A percentile compares a stretch with the other conserved stretches of the same genome.
These are phyloP conservation scores for Drosophila peninsularis DNA, from an alignment of 2,888 invertebrate species.

Conservation along the genomic window DNA sequence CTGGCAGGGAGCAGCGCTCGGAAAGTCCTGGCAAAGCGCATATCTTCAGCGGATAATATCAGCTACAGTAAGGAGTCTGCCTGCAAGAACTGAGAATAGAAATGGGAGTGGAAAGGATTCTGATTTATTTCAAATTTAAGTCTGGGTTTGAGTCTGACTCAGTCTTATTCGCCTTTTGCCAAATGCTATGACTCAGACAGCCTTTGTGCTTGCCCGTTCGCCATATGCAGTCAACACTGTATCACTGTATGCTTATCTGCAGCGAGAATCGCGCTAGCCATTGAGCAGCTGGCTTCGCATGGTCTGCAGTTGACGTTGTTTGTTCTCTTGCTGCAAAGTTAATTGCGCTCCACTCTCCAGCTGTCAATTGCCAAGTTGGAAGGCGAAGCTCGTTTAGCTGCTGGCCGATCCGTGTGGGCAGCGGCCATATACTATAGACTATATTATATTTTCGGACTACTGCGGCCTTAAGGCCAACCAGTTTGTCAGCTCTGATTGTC, in stretches of 20 bases:
- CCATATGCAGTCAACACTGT: background rate
- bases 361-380: conserved; percentile 56
- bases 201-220: background rate
- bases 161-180: background rate
- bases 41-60: conserved; percentile 30
- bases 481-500: conserved; percentile 40
- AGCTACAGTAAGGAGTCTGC: conserved; percentile 2
- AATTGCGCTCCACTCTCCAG: conserved; percentile 56
- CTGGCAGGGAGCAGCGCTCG: background rate
- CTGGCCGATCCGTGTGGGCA: conserved; percentile 41
- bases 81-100: background rate
- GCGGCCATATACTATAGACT: conserved; percentile 6
- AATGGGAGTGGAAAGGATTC: background rate
- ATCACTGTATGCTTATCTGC: conserved; percentile 18
- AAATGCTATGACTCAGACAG: background rate
- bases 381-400: conserved; percentile 29
- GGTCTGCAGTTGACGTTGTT: conserved; percentile 45
- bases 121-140: too few relatives aligned
- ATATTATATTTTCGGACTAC: conserved; percentile 11
- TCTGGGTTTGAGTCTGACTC: background rate
- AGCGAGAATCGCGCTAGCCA: conserved; percentile 28
- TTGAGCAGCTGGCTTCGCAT: conserved; percentile 13
- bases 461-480: conserved; percentile 56
- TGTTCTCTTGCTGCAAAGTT: conserved; percentile 39
- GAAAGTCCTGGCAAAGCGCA: conserved; percentile 7